These are phyloP conservation scores for Felis chaus DNA, from an alignment of 2,113 vertebrate genomes.

Conservation along the genomic window DNA sequence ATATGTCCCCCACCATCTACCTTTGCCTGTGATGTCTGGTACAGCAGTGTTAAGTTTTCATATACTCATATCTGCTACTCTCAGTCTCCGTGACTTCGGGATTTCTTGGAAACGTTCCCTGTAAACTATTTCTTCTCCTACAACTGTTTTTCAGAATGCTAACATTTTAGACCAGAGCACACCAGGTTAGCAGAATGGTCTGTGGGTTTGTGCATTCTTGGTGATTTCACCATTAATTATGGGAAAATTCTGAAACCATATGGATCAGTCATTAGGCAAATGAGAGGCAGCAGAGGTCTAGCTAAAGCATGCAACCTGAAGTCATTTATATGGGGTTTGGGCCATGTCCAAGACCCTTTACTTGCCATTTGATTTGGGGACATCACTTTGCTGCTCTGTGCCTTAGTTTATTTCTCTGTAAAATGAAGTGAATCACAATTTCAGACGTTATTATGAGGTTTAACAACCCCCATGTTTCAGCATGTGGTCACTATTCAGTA, in stretches of 20 bases:
- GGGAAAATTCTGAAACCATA: neutral
- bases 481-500: neutral
- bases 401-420: constrained; percentile 37
- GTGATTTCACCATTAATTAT: constrained; percentile 14
- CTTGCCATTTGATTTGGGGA: neutral
- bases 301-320: neutral
- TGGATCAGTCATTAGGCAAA: neutral
- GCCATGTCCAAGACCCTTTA: neutral
- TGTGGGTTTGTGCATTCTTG: constrained; percentile 2
- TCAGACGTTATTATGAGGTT: neutral
- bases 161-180: neutral
- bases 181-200: neutral
- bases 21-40: neutral
- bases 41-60: neutral
- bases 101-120: constrained; percentile 15
- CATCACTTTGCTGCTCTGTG: neutral
- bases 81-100: neutral
- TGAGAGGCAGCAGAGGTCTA: neutral
- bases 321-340: neutral
- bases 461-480: neutral
- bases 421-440: constrained; percentile 8
- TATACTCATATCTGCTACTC: neutral
- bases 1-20: neutral
- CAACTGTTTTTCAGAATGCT: neutral
- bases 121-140: neutral